A percentile compares a stretch with the other conserved stretches of the same genome.
Evolutionary conservation across 2,888 invertebrate genomes (phyloP).

Genomic region (Clepsis dumicolana): DNA sequence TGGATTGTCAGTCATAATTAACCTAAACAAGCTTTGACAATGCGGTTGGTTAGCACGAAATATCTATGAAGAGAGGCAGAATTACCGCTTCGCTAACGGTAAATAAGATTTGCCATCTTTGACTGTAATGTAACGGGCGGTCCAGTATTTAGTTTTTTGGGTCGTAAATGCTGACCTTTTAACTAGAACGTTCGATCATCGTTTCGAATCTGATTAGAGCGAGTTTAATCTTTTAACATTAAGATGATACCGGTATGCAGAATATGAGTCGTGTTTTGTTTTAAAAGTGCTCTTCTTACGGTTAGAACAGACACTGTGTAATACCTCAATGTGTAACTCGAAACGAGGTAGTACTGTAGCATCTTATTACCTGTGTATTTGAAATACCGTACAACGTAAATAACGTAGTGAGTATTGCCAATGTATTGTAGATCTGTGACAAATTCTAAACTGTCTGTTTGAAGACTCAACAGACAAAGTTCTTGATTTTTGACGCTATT

Average conservation of each 20-base stretch:
- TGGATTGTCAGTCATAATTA: constrained; percentile 42
- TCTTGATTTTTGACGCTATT: too few species aligned
- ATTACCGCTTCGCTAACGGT: constrained; percentile 39
- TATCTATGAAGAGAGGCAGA: constrained; percentile 18
- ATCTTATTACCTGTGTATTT: not conserved
- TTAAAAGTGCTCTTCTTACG: not conserved
- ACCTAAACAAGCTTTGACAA: constrained; percentile 38
- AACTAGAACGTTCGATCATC: constrained; percentile 44
- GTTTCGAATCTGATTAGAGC: constrained; percentile 41
- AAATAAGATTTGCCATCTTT: constrained; percentile 42
- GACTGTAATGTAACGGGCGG: constrained; percentile 38
- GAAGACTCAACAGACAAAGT: too few species aligned
- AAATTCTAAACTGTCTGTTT: not conserved
- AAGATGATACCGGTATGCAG: constrained; percentile 31
- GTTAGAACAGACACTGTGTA: not conserved
- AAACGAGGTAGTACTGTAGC: not conserved
- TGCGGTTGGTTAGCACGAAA: constrained; percentile 26
- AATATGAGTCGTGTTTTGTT: constrained; percentile 17
- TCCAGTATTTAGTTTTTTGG: constrained; percentile 42
- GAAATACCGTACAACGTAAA: not conserved
- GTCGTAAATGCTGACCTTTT: constrained; percentile 44
- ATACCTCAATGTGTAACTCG: not conserved
- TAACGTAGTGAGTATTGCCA: not conserved
- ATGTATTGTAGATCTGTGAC: not conserved
- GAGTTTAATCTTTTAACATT: constrained; percentile 37